Percentiles rank a stretch among this genome's conserved stretches.
Evolutionary conservation across 2,888 invertebrate genomes (phyloP).

Genomic region (Trachelus iudaicus): DNA sequence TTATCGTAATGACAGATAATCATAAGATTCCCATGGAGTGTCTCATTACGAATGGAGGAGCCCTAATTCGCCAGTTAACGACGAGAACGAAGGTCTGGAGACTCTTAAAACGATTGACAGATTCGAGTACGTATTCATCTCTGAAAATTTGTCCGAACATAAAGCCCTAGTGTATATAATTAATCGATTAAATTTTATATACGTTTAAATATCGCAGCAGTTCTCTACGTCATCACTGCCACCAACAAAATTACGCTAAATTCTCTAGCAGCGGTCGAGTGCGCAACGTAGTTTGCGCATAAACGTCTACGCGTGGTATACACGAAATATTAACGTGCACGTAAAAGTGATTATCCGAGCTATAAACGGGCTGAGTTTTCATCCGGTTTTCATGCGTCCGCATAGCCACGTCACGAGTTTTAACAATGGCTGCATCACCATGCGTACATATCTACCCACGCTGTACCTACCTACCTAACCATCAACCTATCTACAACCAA

Average conservation of each 20-base stretch:
- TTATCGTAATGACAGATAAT: slow-evolving; percentile 58
- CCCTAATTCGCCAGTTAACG: slow-evolving; percentile 57
- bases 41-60: slow-evolving; percentile 59
- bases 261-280: not conserved
- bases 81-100: slow-evolving; percentile 28
- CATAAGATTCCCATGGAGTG: slow-evolving; percentile 52
- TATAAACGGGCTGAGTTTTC: not conserved
- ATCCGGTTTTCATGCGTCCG: not conserved
- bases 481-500: slow-evolving; percentile 44
- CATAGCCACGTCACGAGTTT: slow-evolving; percentile 30
- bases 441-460: slow-evolving; percentile 5
- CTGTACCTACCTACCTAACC: slow-evolving; percentile 33
- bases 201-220: not conserved
- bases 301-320: not conserved
- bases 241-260: not conserved
- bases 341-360: not conserved
- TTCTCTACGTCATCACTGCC: not conserved
- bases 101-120: slow-evolving; percentile 40
- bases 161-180: not conserved
- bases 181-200: not conserved
- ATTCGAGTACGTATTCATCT: slow-evolving; percentile 40
- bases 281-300: not conserved
- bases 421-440: slow-evolving; percentile 53
- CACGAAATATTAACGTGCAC: not conserved
- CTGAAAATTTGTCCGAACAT: not conserved